Percentiles rank a stretch among this genome's conserved stretches.
Conservation (phyloP, 2,113 vertebrate species). For the Probosciger aterrimus region DNA sequence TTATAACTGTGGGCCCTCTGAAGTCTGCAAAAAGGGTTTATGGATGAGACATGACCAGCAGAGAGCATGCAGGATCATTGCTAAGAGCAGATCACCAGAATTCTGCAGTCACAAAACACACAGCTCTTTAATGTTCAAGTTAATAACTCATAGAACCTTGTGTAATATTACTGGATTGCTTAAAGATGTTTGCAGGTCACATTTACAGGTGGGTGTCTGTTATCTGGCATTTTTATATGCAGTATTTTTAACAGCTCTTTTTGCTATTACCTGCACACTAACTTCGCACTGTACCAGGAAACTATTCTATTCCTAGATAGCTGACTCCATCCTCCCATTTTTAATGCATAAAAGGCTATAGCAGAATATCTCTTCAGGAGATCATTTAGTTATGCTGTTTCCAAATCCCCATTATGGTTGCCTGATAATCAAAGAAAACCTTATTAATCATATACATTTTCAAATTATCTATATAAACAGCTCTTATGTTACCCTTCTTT, state of each 20-base stretch:
- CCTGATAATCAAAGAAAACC: background rate
- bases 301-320: background rate
- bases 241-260: background rate
- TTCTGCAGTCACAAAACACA: background rate
- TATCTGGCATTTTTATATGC: background rate
- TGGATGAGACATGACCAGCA: background rate
- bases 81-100: background rate
- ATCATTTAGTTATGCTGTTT: background rate
- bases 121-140: background rate
- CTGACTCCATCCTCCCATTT: background rate
- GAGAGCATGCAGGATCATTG: background rate
- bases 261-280: background rate
- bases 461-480: background rate
- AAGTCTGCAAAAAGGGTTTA: background rate
- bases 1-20: background rate
- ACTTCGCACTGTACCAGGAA: background rate
- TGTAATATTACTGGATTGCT: background rate
- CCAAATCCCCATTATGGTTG: background rate
- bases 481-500: background rate
- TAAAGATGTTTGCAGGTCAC: background rate
- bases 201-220: background rate
- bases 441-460: background rate
- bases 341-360: background rate
- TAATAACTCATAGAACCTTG: background rate
- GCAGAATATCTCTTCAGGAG: background rate